Base-by-base conservation (phyloP, 1,140 invertebrate species). In the Drosophila lacteicornis region DNA sequence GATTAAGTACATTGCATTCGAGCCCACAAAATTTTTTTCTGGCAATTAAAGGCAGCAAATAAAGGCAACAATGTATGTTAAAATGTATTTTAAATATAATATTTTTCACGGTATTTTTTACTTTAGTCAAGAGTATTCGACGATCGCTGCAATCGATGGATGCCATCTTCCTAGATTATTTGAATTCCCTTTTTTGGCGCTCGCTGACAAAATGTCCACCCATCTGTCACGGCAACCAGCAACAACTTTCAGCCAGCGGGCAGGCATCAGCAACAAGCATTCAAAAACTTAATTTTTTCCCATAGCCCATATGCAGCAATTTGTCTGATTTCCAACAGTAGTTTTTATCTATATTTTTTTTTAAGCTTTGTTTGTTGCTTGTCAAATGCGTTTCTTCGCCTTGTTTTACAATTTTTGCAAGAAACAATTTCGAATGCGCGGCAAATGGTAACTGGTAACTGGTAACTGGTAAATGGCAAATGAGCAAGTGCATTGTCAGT, bases 141-240 rank as follows among this genome's bases (percentile, higher is more conserved):
- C 2, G 17, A 60, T 75, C 70, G 49, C 19, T 47, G 17, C 25
- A 43, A 25, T 17, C 40, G 7, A 25, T 9, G 12, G 15, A 13
- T 40, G 15, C 2, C 1, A 71, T 71, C 9, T 30, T 27, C 15
- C 27, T 12, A 3, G n/a, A 17, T 22, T 50, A 38, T 59, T 40
- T 15, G 27, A 3, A 53, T 42, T 11, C 15, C 25, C 45, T 61
- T 59, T 61, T 67, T 63, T 62, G n/a, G 47, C 60, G 56, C 70
- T 67, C 49, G 67, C 62, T 82, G 81, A 80, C 86, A 90, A 81
- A 85, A 90, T 90, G 85, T 90, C 79, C 85, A 68, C 85, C 81
- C 85, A 90, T 90, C 85, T 90, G 85, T 90, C 85, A 90, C 79
- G 58, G 58, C 70, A 71, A 17, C 42, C 76, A 80, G 73, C 67